Conservation (phyloP, 2,888 invertebrate species). For the Furcula furcula region DNA sequence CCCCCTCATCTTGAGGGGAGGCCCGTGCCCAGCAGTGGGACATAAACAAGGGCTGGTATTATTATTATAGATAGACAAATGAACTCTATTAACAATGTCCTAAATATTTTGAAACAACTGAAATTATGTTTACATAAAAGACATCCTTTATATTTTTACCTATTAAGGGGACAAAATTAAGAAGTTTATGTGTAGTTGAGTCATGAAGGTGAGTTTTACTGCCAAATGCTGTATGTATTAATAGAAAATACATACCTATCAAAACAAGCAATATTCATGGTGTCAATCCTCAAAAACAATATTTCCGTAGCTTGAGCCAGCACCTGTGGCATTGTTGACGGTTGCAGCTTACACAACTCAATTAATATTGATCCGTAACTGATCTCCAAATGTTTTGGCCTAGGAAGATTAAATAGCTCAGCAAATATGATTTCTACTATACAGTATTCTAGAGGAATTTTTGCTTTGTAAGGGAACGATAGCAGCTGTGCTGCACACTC, state of each 20-base stretch:
- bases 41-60: too few species aligned
- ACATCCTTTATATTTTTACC: too few species aligned
- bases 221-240: too few species aligned
- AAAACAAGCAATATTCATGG: constrained; percentile 98
- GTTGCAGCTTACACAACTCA: constrained; percentile 97
- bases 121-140: too few species aligned
- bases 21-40: too few species aligned
- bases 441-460: constrained; percentile 98
- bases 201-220: too few species aligned
- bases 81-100: too few species aligned
- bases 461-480: constrained; percentile 95
- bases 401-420: constrained; percentile 95
- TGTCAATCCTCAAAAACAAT: constrained; percentile 96
- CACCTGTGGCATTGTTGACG: constrained; percentile 98
- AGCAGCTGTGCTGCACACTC: constrained; percentile 96
- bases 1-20: too few species aligned
- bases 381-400: constrained; percentile 93
- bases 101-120: too few species aligned
- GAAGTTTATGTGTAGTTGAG: too few species aligned
- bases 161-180: too few species aligned
- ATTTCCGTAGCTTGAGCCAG: constrained; percentile 99
- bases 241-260: constrained; percentile 88
- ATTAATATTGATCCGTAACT: constrained; percentile 97
- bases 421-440: constrained; percentile 98
- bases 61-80: too few species aligned